Conservation (phyloP, 1,140 invertebrate genomes). For the Caenorhabditis remanei region DNA sequence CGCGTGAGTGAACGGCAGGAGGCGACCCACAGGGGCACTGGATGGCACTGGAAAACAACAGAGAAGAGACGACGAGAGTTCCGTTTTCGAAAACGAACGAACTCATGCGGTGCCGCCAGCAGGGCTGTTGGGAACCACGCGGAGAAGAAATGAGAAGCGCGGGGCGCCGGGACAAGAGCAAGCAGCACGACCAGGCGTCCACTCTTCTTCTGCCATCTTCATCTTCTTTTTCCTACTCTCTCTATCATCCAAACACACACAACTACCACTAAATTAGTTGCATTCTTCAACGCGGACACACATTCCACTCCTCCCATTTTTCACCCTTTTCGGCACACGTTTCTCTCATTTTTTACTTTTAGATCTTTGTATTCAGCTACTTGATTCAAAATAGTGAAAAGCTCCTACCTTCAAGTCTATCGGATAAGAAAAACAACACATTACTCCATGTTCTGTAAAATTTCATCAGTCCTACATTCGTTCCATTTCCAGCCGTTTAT, state of each 20-base stretch:
- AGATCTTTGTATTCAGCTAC: no score
- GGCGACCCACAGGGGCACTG: neutral
- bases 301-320: neutral
- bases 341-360: neutral
- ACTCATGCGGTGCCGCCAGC: neutral
- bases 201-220: neutral
- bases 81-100: conserved; percentile 38
- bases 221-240: neutral
- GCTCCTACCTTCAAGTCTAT: no score
- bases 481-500: neutral
- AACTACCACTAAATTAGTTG: conserved; percentile 41
- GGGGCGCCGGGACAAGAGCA: conserved; percentile 8
- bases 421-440: neutral
- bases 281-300: neutral
- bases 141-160: neutral
- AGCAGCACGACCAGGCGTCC: conserved; percentile 43
- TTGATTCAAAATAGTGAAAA: no score
- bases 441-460: neutral
- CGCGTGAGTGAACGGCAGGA: neutral
- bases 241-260: neutral
- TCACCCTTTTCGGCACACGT: conserved; percentile 7
- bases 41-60: conserved; percentile 50
- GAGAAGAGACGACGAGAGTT: conserved; percentile 37
- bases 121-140: neutral
- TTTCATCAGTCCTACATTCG: neutral